Base-by-base conservation (phyloP, 2,888 invertebrate species). In the Parelbella ahira region DNA sequence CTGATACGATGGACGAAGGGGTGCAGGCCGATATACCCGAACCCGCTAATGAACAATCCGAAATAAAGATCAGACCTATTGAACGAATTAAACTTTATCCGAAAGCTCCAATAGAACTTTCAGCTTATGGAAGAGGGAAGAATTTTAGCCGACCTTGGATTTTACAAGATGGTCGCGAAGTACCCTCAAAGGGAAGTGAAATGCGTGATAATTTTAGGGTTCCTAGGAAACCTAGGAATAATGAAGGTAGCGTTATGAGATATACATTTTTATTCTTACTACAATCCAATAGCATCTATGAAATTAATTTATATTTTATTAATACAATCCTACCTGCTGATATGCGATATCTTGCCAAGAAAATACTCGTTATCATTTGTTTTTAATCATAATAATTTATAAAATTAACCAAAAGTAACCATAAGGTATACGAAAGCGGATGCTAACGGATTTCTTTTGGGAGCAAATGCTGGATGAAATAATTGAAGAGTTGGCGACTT, bases 381-480 rank as follows among this genome's bases (percentile, higher is more conserved):
- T n/a, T n/a, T n/a, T n/a, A n/a, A n/a, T n/a, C n/a, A n/a, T n/a
- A n/a, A n/a, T n/a, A n/a, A n/a, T n/a, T n/a, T 15, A 15, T 15
- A 15, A 15, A 15, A 15, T 15, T 15, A n/a, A n/a, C 15, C 15
- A 15, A 15, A 15, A n/a, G n/a, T n/a, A n/a, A n/a, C n/a, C n/a
- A n/a, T 15, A 19, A 84, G 88, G 88, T 38, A 68, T 83, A 33
- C 80, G 88, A 6, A 81, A 71, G 49, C 65, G 75, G 11, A 75
- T 87, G 80, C 54, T 88, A 6, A 81, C 75, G 0, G 78, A 88
- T 48, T 86, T 84, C 56, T 86, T 81, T 53, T 87, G 84, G 86
- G 86, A 83, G 51, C 81, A 87, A 74, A 86, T 86, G 83, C 53
- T 87, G 21, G 79, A 80, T n/a, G 88, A 88, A 61, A 80, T 83